phyloP scores from a whole-genome alignment of 2,113 vertebrate species.

The Trochalopteron elliotii region DNA sequence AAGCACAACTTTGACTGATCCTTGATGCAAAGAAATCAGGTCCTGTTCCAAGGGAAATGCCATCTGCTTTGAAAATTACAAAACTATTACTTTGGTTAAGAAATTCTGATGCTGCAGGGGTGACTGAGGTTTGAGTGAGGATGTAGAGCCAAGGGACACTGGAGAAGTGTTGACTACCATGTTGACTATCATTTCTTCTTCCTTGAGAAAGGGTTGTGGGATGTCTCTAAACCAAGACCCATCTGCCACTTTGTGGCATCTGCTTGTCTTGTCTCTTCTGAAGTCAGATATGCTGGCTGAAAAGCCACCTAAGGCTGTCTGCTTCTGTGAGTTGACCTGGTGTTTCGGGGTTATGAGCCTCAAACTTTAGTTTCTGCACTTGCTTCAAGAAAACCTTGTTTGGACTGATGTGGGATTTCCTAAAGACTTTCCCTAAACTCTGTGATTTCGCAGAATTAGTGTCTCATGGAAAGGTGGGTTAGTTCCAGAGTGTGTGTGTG shows the following conservation, averaged over 20 bases:
- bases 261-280: not conserved
- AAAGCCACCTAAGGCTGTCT: not conserved
- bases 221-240: not conserved
- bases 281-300: not conserved
- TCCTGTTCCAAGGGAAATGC: not conserved
- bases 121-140: not conserved
- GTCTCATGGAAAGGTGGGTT: not conserved
- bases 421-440: not conserved
- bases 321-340: not conserved
- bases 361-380: not conserved
- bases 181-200: not conserved
- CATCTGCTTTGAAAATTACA: not conserved
- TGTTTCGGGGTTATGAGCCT: not conserved
- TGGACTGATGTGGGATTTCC: not conserved
- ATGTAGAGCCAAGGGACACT: not conserved
- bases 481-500: not conserved
- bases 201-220: not conserved
- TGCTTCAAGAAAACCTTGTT: not conserved
- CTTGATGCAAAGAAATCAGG: not conserved
- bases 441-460: not conserved
- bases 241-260: not conserved
- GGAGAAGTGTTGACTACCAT: not conserved
- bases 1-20: not conserved
- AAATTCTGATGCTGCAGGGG: not conserved
- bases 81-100: not conserved